phyloP scores from a whole-genome alignment of 2,797 vertebrate genomes.

The Phataginus tetradactyla region DNA sequence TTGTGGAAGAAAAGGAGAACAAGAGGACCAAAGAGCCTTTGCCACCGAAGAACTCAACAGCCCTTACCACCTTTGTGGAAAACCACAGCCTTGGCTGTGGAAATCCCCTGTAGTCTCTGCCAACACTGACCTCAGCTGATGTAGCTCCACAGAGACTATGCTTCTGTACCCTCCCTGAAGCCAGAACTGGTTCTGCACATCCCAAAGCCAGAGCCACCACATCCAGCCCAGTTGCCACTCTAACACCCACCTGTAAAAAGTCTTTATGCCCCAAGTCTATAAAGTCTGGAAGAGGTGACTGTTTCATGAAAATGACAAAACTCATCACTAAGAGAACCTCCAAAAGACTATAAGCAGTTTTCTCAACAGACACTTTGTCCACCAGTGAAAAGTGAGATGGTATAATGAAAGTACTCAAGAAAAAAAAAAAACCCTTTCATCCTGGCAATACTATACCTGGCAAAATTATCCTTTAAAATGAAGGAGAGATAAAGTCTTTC shows the following conservation, averaged over 20 bases:
- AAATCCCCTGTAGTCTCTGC: background rate
- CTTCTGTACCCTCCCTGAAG: background rate
- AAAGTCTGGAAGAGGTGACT: background rate
- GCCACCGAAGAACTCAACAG: background rate
- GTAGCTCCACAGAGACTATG: background rate
- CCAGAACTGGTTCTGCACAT: background rate
- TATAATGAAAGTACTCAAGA: background rate
- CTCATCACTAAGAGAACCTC: background rate
- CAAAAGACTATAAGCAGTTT: background rate
- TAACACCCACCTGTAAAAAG: background rate
- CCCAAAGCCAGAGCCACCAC: background rate
- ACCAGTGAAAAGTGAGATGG: background rate
- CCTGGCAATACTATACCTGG: background rate
- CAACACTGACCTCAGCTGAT: background rate
- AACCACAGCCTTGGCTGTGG: background rate
- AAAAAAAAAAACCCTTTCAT: background rate
- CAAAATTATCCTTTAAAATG: background rate
- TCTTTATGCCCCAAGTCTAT: background rate
- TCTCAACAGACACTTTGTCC: background rate
- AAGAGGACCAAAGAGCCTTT: background rate
- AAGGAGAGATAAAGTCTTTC: background rate
- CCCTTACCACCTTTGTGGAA: background rate
- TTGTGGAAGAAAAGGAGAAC: background rate
- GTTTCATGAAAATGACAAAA: background rate
- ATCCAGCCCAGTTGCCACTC: background rate